Conservation (phyloP, 2,888 invertebrate genomes). For the Anoncus sp. region DNA sequence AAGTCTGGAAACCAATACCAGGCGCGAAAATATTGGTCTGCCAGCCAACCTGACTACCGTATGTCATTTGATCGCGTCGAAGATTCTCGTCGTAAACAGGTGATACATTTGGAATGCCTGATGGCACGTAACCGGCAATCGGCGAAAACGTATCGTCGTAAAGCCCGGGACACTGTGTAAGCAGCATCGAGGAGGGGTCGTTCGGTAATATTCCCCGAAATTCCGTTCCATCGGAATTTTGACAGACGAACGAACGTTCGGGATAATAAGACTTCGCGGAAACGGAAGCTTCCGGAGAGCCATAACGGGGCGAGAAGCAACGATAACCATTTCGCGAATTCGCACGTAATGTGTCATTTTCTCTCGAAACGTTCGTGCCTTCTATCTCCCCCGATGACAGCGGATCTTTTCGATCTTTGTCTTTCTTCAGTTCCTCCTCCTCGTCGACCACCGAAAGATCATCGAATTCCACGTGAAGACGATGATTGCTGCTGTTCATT, state of each 20-base stretch:
- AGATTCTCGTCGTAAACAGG: conserved; percentile 28
- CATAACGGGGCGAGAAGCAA: conserved; percentile 33
- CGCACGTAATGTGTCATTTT: conserved; percentile 25
- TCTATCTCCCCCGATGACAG: conserved; percentile 32
- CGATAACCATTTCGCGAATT: conserved; percentile 42
- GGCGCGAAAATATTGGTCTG: conserved; percentile 61
- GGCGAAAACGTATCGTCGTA: conserved; percentile 67
- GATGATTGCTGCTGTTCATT: conserved; percentile 73
- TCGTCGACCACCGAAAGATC: conserved; percentile 91
- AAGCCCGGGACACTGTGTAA: conserved; percentile 69
- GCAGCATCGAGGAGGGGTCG: conserved; percentile 60
- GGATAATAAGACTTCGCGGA: conserved; percentile 71
- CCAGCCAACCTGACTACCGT: conserved; percentile 71
- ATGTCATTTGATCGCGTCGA: conserved; percentile 48
- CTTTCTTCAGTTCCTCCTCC: conserved; percentile 83
- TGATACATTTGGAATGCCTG: conserved; percentile 30
- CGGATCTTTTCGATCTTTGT: conserved; percentile 67
- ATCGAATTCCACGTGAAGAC: conserved; percentile 85
- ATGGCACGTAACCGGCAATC: conserved; percentile 41
- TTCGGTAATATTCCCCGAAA: conserved; percentile 53
- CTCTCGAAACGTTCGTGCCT: conserved; percentile 39
- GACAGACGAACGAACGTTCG: conserved; percentile 77
- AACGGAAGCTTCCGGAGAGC: conserved; percentile 53
- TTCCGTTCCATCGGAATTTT: conserved; percentile 65
- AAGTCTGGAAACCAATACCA: conserved; percentile 4